Evolutionary conservation across 92 coral and sea anemone genomes (phyloP), one percentile per base, ranked within the genome.

Genomic region (Porites cylindrica): DNA sequence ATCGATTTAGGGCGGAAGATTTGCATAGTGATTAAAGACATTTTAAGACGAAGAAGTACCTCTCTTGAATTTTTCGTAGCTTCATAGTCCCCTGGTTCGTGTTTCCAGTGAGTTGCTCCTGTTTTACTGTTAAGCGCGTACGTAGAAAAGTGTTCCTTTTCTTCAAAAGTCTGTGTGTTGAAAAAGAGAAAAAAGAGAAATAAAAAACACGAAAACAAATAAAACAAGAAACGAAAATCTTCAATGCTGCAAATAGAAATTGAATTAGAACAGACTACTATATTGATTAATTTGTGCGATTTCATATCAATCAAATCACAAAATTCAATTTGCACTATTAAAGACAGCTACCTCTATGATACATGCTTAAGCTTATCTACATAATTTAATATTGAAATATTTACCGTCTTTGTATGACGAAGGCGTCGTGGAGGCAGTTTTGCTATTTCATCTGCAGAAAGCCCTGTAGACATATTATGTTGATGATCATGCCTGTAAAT

Each of bases 31-130:
- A 5, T 38, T 38, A 4, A 38, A 38, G 47, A 4, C 47, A 38
- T 38, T 38, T 38, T 38, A 38, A 38, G 47, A 38, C 47, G 47
- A 38, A 38, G 47, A 4, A 16, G 65, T 84, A 95, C 99, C 92
- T 95, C 93, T n/a, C 91, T 82, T 16, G 93, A 69, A 2, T 84
- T 88, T 59, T 29, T 81, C 73, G 90, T 88, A 9, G 91, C 78
- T 89, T 93, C 97, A 73, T 95, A 97, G 85, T 97, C 99, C 51
- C 97, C 99, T 32, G 98, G 98, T 70, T 93, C 95, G 14, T 97
- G 99, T 65, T 91, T 93, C 99, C 99, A 97, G 60, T 24, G 82
- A n/a, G 87, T 58, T 51, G 81, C 66, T 54, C 99, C 99, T 21
- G 94, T 88, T 63, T 63, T 76, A 29, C 94, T 93, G 77, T 91